Evolutionary conservation across 2,113 vertebrate species (phyloP).

Genomic region (Pseudorhombus dupliciocellatus): DNA sequence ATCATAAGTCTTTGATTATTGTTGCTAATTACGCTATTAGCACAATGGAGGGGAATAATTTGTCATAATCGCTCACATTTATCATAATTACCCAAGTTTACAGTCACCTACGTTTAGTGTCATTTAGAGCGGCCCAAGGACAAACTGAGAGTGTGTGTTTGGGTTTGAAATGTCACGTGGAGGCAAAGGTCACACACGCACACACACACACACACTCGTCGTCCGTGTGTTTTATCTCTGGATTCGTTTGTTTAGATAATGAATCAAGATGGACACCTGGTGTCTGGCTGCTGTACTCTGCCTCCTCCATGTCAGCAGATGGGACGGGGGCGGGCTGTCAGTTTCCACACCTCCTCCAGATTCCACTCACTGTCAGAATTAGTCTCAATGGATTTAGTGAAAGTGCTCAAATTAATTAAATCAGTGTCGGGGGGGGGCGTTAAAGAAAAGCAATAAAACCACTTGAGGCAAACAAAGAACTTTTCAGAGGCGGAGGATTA

Average conservation of each 20-base stretch:
- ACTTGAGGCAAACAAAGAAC: constrained; percentile 65
- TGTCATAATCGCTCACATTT: constrained; percentile 71
- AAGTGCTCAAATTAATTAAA: constrained; percentile 64
- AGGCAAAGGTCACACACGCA: constrained; percentile 39
- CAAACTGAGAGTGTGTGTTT: constrained; percentile 25
- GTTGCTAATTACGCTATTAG: constrained; percentile 76
- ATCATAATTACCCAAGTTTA: constrained; percentile 76
- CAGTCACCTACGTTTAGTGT: constrained; percentile 72
- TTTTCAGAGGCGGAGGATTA: constrained; percentile 53
- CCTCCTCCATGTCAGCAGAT: no score
- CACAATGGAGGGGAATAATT: constrained; percentile 64
- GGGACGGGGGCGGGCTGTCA: no score
- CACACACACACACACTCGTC: no score
- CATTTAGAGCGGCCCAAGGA: constrained; percentile 63
- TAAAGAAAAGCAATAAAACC: constrained; percentile 53
- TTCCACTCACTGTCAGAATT: constrained; percentile 20
- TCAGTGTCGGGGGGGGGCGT: constrained; percentile 43
- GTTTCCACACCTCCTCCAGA: no score
- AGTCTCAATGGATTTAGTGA: constrained; percentile 37
- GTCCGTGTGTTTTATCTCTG: no score
- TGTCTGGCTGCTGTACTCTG: no score
- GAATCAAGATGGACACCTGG: no score
- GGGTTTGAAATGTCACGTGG: constrained; percentile 56
- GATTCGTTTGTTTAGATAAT: no score
- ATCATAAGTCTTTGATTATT: constrained; percentile 76